Conservation (phyloP, 2,888 invertebrate genomes). For the Andrena marginata region DNA sequence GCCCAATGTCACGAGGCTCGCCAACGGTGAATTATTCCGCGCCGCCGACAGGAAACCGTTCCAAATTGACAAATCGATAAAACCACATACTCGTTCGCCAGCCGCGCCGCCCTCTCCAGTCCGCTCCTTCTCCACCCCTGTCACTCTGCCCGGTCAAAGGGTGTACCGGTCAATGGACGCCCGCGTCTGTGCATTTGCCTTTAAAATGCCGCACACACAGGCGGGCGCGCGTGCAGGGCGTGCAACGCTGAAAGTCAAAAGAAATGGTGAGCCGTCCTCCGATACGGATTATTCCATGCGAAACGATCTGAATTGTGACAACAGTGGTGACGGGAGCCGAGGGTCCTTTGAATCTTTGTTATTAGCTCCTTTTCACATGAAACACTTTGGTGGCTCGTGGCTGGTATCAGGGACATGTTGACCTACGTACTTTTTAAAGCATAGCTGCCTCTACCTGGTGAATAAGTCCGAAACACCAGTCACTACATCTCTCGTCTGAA, state of each 20-base stretch:
- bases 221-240: neutral
- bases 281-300: neutral
- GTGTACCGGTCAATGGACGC: constrained; percentile 14
- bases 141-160: constrained; percentile 38
- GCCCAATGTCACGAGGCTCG: constrained; percentile 24
- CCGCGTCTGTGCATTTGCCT: constrained; percentile 9
- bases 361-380: neutral
- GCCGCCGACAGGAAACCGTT: constrained; percentile 56
- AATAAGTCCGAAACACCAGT: too few relatives aligned
- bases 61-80: constrained; percentile 67
- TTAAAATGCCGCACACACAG: constrained; percentile 21
- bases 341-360: neutral
- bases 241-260: constrained; percentile 8
- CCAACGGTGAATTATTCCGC: constrained; percentile 60
- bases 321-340: neutral
- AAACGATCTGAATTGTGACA: neutral
- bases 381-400: too few relatives aligned
- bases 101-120: neutral
- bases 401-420: too few relatives aligned
- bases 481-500: too few relatives aligned
- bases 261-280: neutral
- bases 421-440: too few relatives aligned
- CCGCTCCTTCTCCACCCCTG: constrained; percentile 1
- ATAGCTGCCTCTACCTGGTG: too few relatives aligned
- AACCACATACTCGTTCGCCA: constrained; percentile 49